Conservation (phyloP, 1,140 invertebrate species). For the Pseudomyrmex pallidus region DNA sequence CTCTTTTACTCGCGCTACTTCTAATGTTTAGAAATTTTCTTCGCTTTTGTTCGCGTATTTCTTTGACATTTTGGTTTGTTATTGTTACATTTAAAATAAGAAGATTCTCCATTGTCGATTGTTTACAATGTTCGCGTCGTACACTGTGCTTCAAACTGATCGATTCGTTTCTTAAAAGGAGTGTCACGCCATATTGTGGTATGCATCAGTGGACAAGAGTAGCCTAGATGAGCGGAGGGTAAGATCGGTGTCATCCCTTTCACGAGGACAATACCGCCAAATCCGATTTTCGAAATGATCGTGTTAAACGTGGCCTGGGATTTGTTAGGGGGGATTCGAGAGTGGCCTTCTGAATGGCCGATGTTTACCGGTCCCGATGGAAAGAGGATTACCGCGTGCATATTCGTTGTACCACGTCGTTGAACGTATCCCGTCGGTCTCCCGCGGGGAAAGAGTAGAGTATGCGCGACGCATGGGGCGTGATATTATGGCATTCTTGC, state of each 20-base stretch:
- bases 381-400: constrained; percentile 74
- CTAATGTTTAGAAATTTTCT: not conserved
- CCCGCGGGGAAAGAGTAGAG: constrained; percentile 61
- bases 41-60: too few relatives aligned
- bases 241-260: constrained; percentile 77
- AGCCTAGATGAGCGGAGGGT: constrained; percentile 63
- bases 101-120: constrained; percentile 7
- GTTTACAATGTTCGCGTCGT: not conserved
- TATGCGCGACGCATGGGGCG: constrained; percentile 53
- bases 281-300: constrained; percentile 82
- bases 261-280: constrained; percentile 74
- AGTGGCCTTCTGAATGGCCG: constrained; percentile 66
- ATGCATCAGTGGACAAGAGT: constrained; percentile 76
- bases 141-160: not conserved
- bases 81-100: not conserved
- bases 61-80: not conserved
- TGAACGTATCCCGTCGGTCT: constrained; percentile 39
- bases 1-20: not conserved
- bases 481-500: constrained; percentile 58
- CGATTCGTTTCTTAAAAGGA: constrained; percentile 23
- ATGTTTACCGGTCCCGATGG: constrained; percentile 76
- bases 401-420: constrained; percentile 60
- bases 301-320: constrained; percentile 78
- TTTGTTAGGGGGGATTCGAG: constrained; percentile 55
- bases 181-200: constrained; percentile 70